These are phyloP conservation scores for Homarus americanus DNA, from an alignment of 1,140 invertebrate genomes.

Conservation along the genomic window DNA sequence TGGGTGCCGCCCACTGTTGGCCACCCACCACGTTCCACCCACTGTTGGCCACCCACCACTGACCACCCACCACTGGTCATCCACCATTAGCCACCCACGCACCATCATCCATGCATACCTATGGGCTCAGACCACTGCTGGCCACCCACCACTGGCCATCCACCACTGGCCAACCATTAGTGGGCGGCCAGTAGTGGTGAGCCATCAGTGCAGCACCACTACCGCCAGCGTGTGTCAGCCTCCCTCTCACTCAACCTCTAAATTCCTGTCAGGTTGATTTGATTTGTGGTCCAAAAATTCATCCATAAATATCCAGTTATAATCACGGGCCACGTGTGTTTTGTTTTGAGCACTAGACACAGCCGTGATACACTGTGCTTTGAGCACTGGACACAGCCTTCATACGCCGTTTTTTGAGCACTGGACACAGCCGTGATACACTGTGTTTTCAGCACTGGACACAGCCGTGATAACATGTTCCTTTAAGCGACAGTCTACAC, in stretches of 20 bases:
- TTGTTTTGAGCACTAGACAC: no score
- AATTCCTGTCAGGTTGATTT: slow-evolving; percentile 59
- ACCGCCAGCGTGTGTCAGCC: slow-evolving; percentile 25
- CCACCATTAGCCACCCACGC: slow-evolving; percentile 1
- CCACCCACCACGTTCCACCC: neutral
- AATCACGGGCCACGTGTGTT: slow-evolving; percentile 20
- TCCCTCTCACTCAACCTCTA: slow-evolving; percentile 46
- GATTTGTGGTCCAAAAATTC: slow-evolving; percentile 57
- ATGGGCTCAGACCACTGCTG: no score
- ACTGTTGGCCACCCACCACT: neutral
- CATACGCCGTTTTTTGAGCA: neutral
- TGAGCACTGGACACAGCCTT: neutral
- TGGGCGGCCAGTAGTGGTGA: neutral
- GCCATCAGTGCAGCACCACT: slow-evolving; percentile 22
- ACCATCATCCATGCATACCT: neutral
- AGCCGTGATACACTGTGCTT: neutral
- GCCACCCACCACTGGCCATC: neutral
- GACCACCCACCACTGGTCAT: neutral
- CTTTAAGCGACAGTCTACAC: no score
- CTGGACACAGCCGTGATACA: no score
- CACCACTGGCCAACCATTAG: neutral
- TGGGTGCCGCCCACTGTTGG: no score
- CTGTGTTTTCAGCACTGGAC: neutral
- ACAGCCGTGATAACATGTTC: no score
- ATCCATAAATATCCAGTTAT: slow-evolving; percentile 42